Evolutionary conservation across 2,888 invertebrate genomes (phyloP).

Genomic region (Polietes domitor): DNA sequence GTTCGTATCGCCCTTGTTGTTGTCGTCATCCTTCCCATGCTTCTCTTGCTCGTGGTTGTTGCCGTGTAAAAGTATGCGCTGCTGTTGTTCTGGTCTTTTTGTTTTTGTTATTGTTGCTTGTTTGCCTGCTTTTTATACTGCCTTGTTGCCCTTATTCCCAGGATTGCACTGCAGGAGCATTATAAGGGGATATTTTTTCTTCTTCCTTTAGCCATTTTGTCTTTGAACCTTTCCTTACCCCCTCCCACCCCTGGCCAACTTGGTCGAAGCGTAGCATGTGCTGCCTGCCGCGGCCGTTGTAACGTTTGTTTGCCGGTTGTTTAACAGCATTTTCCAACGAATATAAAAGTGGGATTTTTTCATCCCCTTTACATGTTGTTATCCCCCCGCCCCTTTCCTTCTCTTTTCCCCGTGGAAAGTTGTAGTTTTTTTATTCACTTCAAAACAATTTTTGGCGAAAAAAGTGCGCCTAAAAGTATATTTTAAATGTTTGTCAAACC

Average conservation of each 20-base stretch:
- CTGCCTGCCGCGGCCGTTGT: neutral
- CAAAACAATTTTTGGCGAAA: no score
- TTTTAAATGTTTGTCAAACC: neutral
- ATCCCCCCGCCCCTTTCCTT: neutral
- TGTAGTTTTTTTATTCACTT: no score
- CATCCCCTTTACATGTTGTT: no score
- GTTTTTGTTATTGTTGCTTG: slow-evolving; percentile 22
- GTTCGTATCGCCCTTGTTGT: no score
- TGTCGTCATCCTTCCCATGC: neutral
- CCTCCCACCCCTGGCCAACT: no score
- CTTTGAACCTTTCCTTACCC: no score
- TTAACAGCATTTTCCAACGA: neutral
- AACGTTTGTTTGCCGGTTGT: slow-evolving; percentile 34
- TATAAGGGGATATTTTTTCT: slow-evolving; percentile 66
- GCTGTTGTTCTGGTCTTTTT: slow-evolving; percentile 1
- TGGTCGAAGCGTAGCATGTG: neutral
- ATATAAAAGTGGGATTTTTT: slow-evolving; percentile 7
- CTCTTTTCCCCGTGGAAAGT: no score
- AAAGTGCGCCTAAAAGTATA: slow-evolving; percentile 18
- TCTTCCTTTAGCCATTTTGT: no score
- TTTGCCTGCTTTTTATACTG: slow-evolving; percentile 5
- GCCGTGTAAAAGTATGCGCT: slow-evolving; percentile 22
- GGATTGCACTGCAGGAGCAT: slow-evolving; percentile 69
- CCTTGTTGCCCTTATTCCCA: slow-evolving; percentile 68
- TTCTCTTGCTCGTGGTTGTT: neutral